Conservation (phyloP, 2,888 invertebrate genomes). For the Eudasyphora cyanicolor region DNA sequence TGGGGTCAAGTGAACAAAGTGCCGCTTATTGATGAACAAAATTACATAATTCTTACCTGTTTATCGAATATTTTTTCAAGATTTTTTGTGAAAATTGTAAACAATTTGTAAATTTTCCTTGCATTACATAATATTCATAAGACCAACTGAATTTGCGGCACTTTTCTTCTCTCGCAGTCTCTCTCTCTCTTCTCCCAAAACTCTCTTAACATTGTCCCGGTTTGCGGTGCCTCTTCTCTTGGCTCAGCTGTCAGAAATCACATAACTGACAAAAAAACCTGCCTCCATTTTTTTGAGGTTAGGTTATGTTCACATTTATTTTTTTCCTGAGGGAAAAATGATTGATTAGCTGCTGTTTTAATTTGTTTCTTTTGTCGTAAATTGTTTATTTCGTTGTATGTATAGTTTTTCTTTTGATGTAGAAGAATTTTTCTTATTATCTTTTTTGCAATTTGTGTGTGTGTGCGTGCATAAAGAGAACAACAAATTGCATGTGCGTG, state of each 20-base stretch:
- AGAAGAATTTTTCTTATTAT: not conserved
- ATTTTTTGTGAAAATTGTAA: constrained; percentile 18
- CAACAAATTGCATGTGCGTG: constrained; percentile 49
- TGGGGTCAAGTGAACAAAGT: constrained; percentile 19
- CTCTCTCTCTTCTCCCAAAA: not conserved
- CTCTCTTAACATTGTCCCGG: not conserved
- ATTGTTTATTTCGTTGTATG: not conserved
- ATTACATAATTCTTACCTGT: constrained; percentile 57
- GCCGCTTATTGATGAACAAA: constrained; percentile 4
- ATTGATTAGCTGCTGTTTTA: not conserved
- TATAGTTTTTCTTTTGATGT: not conserved
- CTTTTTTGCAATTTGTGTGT: constrained; percentile 21
- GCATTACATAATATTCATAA: constrained; percentile 49
- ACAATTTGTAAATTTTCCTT: constrained; percentile 30
- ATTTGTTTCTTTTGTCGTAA: not conserved
- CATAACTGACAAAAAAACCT: constrained; percentile 16
- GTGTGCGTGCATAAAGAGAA: not conserved
- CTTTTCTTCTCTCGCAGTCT: constrained; percentile 14
- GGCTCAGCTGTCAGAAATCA: constrained; percentile 42
- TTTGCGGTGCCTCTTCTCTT: not conserved
- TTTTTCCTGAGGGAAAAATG: not conserved
- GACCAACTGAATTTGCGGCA: constrained; percentile 28
- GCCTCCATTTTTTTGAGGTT: constrained; percentile 71
- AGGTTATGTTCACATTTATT: constrained; percentile 71
- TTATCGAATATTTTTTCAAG: not conserved